Base-by-base conservation (phyloP, 1,140 invertebrate species). In the Onthophagus taurus region DNA sequence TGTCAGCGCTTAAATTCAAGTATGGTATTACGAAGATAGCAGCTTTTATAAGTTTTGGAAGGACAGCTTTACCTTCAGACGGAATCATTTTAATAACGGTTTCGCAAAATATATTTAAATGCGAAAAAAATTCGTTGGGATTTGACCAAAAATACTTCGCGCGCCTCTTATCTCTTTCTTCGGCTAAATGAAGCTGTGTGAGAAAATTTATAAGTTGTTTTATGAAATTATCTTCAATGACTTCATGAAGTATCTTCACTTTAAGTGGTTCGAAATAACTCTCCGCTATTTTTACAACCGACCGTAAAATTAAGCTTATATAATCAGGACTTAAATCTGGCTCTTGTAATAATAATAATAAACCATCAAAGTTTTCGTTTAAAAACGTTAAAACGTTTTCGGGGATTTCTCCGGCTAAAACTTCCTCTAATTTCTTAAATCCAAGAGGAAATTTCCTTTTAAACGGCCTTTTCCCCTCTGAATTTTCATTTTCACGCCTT, bases 1-100 rank as follows among this genome's bases (percentile, higher is more conserved):
- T 50, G n/a, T 65, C 59, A 14, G 64, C 57, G 2, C n/a, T n/a
- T n/a, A n/a, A n/a, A n/a, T 16, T 14, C 0, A 34, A 6, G 11
- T 17, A 18, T 7, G 16, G 31, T 4, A 34, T 34, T 18, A 17
- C n/a, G 19, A 34, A 8, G 4, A 34, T 9, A 16, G 16, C 13
- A 3, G 31, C 31, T 34, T 34, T 34, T 17, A 34, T n/a, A 12
- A 34, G 13, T 16, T 34, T 34, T 11, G n/a, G 3, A 18, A 34
- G 14, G 17, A 34, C 14, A 2, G 17, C 31, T 18, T 18, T 9
- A 16, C 16, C 31, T 4, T 9, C 6, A 5, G 14, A 18, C 3
- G 31, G 31, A 16, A 18, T 18, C 19, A 34, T 18, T 0, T 16
- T 17, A 34, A 34, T 6, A 17, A 34, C 12, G 16, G 19, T 34